Evolutionary conservation across 30 jellyfish, hydroid and myxozoan genomes (phyloP), one percentile per base, ranked within the genome.

Genomic region (Aurelia sp.): DNA sequence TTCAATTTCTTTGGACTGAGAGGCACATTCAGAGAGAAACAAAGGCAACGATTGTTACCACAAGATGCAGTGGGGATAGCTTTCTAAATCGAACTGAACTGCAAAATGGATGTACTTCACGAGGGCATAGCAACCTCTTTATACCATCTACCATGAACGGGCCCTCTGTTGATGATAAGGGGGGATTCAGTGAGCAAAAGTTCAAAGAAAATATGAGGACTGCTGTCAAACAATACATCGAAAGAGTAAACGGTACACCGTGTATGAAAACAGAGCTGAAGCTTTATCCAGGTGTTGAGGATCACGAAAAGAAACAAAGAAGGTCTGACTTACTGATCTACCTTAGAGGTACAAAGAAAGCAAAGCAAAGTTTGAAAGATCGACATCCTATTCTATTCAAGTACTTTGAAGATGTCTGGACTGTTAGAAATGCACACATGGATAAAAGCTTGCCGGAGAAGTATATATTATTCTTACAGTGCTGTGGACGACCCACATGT

Each of bases 21-120:
- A 71, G 65, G 65, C 65, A 71, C 64, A 33, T 47, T 8, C 33
- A 18, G 48, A 33, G 15, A 33, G 65, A 47, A 71, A 47, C 38
- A 71, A 41, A n/a, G 13, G 30, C 7, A 18, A 71, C 82, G 63
- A 5, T 35, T 30, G 82, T 71, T 27, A 33, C 82, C 3, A 30
- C 65, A 20, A 71, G 82, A 71, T 41, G 64, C 74, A 71, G 82
- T 71, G 82, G 82, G 2, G 82, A 41, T 4, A 33, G 65, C 40
- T 71, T 18, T 15, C 64, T 71, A 3, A 71, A 71, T 71, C 65
- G 19, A 30, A 35, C 48, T 20, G 82, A 71, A 8, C 48, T 71
- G 64, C 30, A 18, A 35, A 71, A 71, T 41, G 82, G 82, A 17
- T 38, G 65, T 19, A 71, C 48, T 17, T 68, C 82, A 2, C 63